These are phyloP conservation scores for Chionoecetes opilio DNA, from an alignment of 1,140 invertebrate genomes.

Conservation along the genomic window DNA sequence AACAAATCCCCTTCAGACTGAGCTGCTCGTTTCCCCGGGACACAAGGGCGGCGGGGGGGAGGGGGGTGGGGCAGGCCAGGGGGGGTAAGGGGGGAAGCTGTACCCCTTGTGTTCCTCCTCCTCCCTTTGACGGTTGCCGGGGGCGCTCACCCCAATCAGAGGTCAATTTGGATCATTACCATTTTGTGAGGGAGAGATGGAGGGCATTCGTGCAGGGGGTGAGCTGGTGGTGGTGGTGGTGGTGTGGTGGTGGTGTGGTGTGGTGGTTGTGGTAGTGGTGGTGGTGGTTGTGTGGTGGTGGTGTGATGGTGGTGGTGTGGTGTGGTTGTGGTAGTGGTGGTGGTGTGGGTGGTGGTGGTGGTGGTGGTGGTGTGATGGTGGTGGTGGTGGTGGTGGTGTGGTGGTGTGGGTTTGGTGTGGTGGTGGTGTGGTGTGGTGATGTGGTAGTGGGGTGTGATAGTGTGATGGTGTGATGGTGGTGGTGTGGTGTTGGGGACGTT, in stretches of 20 bases:
- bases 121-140: slow-evolving; percentile 35
- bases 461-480: neutral
- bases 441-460: neutral
- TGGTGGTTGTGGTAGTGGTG: neutral
- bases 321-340: neutral
- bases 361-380: neutral
- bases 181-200: slow-evolving; percentile 62
- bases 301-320: neutral
- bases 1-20: too few species aligned
- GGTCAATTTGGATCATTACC: slow-evolving; percentile 70
- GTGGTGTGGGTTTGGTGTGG: neutral
- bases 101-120: slow-evolving; percentile 22
- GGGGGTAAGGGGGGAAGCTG: neutral
- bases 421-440: neutral
- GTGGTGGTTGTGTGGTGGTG: neutral
- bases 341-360: neutral
- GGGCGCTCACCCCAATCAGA: slow-evolving; percentile 62
- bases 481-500: neutral
- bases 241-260: slow-evolving; percentile 24
- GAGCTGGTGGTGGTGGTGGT: neutral
- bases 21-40: neutral
- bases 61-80: neutral
- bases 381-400: neutral
- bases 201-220: neutral
- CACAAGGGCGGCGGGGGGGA: neutral